A percentile compares a stretch with the other conserved stretches of the same genome.
Evolutionary conservation across 2,888 invertebrate genomes (phyloP).

Genomic region (Seira musarum): DNA sequence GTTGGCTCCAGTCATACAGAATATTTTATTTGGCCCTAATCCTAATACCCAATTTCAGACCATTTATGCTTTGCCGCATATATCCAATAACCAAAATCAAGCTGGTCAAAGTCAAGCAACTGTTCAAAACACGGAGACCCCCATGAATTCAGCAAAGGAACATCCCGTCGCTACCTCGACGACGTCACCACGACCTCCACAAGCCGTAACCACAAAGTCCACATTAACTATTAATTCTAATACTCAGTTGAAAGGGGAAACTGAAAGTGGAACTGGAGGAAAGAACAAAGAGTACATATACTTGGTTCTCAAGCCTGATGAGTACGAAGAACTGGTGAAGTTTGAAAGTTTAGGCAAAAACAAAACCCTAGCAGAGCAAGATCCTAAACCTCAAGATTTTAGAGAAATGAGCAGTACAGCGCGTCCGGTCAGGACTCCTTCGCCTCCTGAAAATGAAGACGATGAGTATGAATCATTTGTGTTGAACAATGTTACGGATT

Average conservation of each 20-base stretch:
- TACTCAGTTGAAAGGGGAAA: not conserved
- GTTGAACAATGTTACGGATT: not conserved
- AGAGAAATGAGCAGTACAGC: not conserved
- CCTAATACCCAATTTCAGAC: not conserved
- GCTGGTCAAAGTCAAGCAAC: not conserved
- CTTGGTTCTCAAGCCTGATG: slow-evolving; percentile 23
- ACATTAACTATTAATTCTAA: too few relatives aligned
- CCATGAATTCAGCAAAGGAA: not conserved
- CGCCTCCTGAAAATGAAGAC: not conserved
- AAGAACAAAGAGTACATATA: slow-evolving; percentile 38
- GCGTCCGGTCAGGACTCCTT: too few relatives aligned
- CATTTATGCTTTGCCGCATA: not conserved
- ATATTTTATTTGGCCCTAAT: not conserved
- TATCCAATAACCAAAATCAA: too few relatives aligned
- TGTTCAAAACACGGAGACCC: not conserved
- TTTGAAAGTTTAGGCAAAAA: not conserved
- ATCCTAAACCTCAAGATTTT: not conserved
- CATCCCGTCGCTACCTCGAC: too few relatives aligned
- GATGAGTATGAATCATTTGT: not conserved
- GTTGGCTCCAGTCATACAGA: not conserved
- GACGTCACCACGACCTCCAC: too few relatives aligned
- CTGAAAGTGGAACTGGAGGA: not conserved
- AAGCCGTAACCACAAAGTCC: too few relatives aligned
- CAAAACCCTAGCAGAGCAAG: not conserved
- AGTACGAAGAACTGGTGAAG: slow-evolving; percentile 21